phyloP scores from a whole-genome alignment of 2,113 vertebrate genomes.

The Megaceryle torquata region DNA sequence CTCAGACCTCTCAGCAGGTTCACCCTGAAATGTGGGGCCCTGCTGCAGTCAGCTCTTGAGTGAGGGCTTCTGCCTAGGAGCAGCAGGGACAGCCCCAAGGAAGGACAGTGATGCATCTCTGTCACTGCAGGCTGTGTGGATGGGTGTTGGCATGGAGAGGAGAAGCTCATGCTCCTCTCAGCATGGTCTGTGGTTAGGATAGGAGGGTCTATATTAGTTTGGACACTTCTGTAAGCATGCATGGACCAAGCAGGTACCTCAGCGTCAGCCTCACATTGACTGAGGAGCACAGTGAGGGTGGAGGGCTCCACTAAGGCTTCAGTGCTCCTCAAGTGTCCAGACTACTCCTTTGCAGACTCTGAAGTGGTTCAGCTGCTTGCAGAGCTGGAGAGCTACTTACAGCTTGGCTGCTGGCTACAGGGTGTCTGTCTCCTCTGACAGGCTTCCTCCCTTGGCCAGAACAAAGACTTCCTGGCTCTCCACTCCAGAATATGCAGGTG shows the following conservation, averaged over 20 bases:
- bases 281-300: accelerated
- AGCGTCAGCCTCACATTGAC: not conserved
- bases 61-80: not conserved
- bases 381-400: not conserved
- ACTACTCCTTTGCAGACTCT: not conserved
- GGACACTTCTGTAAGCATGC: not conserved
- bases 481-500: not conserved
- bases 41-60: not conserved
- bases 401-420: not conserved
- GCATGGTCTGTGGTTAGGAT: accelerated
- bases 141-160: not conserved
- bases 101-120: accelerated
- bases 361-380: not conserved
- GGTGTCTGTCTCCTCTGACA: not conserved
- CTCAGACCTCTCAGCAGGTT: not conserved
- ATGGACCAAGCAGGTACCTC: not conserved
- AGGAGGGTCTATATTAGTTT: not conserved
- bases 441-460: not conserved
- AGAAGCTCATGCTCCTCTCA: not conserved
- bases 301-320: not conserved
- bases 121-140: accelerated
- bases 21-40: not conserved
- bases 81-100: not conserved
- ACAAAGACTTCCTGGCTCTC: not conserved
- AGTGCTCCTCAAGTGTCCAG: not conserved